These are phyloP conservation scores for Cervus canadensis DNA, from an alignment of 2,113 vertebrate species.

Conservation along the genomic window DNA sequence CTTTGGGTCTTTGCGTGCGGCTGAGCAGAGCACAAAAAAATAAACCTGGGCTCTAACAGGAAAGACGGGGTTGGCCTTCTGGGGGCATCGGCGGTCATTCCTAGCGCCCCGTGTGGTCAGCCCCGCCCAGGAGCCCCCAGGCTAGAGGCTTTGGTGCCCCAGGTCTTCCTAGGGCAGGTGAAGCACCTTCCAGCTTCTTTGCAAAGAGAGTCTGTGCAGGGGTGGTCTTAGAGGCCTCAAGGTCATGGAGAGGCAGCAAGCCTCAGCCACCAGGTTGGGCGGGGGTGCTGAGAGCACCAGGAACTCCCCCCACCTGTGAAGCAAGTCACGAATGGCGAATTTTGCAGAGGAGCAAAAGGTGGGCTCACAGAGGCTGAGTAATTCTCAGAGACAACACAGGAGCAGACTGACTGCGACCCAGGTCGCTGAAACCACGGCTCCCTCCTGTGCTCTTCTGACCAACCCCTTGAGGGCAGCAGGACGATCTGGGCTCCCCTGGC, in stretches of 20 bases:
- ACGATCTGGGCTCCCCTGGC: neutral
- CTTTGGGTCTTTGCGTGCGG: neutral
- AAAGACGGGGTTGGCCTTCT: neutral
- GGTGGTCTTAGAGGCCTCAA: rapidly evolving
- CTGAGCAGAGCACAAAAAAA: neutral
- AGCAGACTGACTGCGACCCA: no score
- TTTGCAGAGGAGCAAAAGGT: no score
- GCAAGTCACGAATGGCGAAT: no score
- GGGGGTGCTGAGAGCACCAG: neutral
- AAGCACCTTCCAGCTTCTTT: neutral
- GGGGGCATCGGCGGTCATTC: rapidly evolving
- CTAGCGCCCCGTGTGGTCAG: neutral
- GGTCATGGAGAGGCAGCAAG: neutral
- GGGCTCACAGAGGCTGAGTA: no score
- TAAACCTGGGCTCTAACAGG: neutral
- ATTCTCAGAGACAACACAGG: no score
- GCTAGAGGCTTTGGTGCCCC: neutral
- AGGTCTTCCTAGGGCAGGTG: neutral
- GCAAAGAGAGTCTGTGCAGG: neutral
- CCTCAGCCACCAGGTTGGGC: neutral
- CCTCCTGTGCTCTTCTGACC: no score
- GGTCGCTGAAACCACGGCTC: no score
- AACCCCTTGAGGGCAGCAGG: no score
- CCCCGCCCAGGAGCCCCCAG: neutral
- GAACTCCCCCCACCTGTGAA: no score